A percentile compares a stretch with the other conserved stretches of the same genome.
These are phyloP conservation scores for Pegoplata infirma DNA, from an alignment of 2,888 invertebrate genomes.

Conservation along the genomic window DNA sequence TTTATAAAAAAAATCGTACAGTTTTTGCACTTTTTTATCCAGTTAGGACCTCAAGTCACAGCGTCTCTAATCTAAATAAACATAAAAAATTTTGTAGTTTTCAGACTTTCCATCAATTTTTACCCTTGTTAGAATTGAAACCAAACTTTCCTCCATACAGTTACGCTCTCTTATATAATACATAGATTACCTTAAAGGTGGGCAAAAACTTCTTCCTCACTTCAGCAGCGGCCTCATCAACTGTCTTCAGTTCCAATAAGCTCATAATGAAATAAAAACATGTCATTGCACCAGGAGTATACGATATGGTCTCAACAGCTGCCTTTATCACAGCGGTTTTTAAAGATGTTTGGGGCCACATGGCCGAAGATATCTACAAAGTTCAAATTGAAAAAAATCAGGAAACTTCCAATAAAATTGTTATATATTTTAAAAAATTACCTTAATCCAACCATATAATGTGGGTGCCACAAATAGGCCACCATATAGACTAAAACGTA, in stretches of 20 bases:
- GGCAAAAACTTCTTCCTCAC: conserved; percentile 86
- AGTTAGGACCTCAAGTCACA: no score
- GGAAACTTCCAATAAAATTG: not conserved
- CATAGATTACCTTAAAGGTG: conserved; percentile 82
- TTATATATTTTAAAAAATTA: no score
- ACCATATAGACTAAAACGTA: conserved; percentile 88
- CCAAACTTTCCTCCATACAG: no score
- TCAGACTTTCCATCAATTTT: no score
- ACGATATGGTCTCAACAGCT: conserved; percentile 85
- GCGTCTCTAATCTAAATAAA: no score
- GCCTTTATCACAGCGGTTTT: conserved; percentile 87
- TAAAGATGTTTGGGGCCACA: conserved; percentile 87
- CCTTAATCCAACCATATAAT: conserved; percentile 87
- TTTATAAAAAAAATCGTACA: no score
- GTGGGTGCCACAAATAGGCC: conserved; percentile 90
- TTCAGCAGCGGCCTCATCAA: conserved; percentile 82
- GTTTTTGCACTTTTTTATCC: no score
- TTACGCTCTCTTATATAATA: no score
- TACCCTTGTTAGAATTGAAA: no score
- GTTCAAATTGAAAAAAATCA: not conserved
- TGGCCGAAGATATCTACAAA: conserved; percentile 70
- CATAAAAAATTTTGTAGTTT: no score
- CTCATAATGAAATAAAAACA: conserved; percentile 89
- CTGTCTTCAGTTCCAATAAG: conserved; percentile 83
- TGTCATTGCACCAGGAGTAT: conserved; percentile 87